Evolutionary conservation across 1,140 invertebrate genomes (phyloP).

Genomic region (Drosophila yakuba): DNA sequence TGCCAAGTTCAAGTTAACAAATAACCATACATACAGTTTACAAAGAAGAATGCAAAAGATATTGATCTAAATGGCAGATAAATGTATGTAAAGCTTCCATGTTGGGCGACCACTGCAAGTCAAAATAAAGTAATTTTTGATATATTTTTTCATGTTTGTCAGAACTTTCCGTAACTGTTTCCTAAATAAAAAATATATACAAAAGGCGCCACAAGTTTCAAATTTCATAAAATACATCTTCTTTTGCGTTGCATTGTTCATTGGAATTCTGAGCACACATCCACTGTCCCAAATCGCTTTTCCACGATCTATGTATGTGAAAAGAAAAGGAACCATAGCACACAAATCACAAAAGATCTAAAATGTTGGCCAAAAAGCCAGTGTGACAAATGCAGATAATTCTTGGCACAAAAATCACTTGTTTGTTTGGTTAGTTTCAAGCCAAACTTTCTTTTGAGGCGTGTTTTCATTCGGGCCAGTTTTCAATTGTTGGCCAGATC

Average conservation of each 20-base stretch:
- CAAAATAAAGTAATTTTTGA: neutral
- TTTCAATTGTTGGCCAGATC: conserved; percentile 44
- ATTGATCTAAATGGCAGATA: neutral
- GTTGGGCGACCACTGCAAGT: neutral
- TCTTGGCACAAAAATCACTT: conserved; percentile 52
- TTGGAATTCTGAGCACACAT: conserved; percentile 27
- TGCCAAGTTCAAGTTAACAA: conserved; percentile 8
- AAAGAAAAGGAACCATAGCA: conserved; percentile 21
- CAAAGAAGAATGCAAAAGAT: neutral
- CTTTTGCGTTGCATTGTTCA: conserved; percentile 14
- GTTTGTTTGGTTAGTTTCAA: conserved; percentile 39
- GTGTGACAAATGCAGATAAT: conserved; percentile 46
- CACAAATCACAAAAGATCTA: conserved; percentile 13
- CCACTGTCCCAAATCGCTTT: conserved; percentile 34
- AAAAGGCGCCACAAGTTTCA: neutral
- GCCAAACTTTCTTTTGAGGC: conserved; percentile 70
- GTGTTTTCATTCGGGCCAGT: conserved; percentile 45
- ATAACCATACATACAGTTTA: neutral
- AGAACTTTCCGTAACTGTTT: neutral
- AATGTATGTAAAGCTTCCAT: neutral
- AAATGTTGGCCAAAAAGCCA: conserved; percentile 38
- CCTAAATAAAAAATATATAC: neutral
- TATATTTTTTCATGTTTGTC: neutral
- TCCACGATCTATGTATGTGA: conserved; percentile 19
- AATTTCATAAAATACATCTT: neutral